Evolutionary conservation across 2,888 invertebrate genomes (phyloP), one percentile per base, ranked within the genome.

Genomic region (Eucera pruinosa): DNA sequence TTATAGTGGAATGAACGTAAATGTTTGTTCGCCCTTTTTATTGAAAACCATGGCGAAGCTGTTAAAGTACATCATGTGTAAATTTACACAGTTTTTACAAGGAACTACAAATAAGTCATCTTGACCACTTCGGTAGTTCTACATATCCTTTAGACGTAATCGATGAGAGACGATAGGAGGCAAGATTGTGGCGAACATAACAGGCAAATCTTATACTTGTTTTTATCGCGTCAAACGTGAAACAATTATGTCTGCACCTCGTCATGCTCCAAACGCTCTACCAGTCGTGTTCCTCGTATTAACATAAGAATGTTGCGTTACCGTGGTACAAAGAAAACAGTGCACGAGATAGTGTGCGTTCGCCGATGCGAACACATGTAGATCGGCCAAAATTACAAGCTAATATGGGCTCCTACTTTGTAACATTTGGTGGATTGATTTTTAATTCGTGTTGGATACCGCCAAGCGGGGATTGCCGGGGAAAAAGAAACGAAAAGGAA

Each of bases 351-450:
- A n/a, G n/a, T n/a, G n/a, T n/a, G n/a, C n/a, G 11, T 11, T 5
- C 33, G 33, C 4, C 4, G 33, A 33, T 5, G 4, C 33, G 3
- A 7, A 33, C 3, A 7, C 33, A 33, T 7, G 15, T 47, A 61
- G 33, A 61, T 47, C 11, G 47, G 13, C 23, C 0, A n/a, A 36
- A 13, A 48, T 62, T 58, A 60, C 30, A 15, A 20, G 25, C 7
- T 15, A 7, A 45, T 30, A n/a, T 11, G 27, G 62, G 18, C 25
- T 18, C 11, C 57, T 13, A 0, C 11, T 2, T 0, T 2, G 27
- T 5, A 30, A 11, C 54, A 25, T 39, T 61, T 43, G 13, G 11
- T 36, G 2, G 36, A 61, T 54, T 33, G 74, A 73, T 47, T 73
- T 61, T 73, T 39, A 73, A 73, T 48, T 39, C 27, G 30, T 2